phyloP scores from a whole-genome alignment of 2,888 invertebrate species.

The Pseudococcus longispinus region DNA sequence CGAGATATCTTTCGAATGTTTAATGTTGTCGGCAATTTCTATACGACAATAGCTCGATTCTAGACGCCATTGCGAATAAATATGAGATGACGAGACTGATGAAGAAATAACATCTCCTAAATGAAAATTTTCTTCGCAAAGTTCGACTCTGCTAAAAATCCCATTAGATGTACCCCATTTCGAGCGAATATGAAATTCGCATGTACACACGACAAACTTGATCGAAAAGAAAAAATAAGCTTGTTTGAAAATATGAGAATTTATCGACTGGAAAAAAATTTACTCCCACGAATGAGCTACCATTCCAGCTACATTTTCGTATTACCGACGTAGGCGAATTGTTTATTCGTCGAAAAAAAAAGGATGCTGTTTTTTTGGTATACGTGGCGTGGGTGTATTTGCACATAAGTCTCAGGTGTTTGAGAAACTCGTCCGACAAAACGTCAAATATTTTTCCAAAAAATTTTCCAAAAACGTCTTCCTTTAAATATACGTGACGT shows the following conservation, averaged over 20 bases:
- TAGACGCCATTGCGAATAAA: not conserved
- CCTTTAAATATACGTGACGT: not conserved
- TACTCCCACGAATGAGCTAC: not conserved
- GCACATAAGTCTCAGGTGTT: slow-evolving; percentile 7
- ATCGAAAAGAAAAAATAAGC: not conserved
- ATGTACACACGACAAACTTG: not conserved
- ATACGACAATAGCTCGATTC: not conserved
- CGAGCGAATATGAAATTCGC: not conserved
- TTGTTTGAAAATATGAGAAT: not conserved
- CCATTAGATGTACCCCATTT: not conserved
- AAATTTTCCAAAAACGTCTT: not conserved
- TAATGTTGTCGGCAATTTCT: not conserved
- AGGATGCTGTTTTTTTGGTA: not conserved
- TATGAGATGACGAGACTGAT: not conserved
- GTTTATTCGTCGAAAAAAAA: slow-evolving; percentile 2
- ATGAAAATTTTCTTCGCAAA: not conserved
- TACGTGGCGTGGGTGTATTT: not conserved
- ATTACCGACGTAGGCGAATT: not conserved
- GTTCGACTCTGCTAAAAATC: not conserved
- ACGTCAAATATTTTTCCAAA: not conserved
- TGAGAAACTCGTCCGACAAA: not conserved
- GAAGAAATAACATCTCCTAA: not conserved
- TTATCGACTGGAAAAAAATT: slow-evolving; percentile 1
- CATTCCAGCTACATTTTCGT: not conserved
- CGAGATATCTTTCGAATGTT: not conserved